Conservation (phyloP, 2,888 invertebrate genomes). For the Melieria omissa region DNA sequence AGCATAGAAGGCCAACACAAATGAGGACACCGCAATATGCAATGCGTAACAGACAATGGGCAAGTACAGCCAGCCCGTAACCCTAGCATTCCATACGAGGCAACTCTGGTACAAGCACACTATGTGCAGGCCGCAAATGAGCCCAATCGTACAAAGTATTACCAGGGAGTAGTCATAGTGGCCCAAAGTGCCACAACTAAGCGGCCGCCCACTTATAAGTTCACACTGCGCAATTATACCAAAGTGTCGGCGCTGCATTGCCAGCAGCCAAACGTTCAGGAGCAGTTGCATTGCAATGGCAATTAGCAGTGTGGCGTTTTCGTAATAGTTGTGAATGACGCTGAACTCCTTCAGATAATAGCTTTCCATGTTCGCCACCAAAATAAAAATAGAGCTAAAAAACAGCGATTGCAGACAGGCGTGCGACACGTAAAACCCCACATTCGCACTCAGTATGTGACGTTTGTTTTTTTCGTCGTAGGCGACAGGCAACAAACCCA, state of each 20-base stretch:
- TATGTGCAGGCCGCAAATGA: not conserved
- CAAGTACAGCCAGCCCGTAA: not conserved
- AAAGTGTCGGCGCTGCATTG: conserved; percentile 47
- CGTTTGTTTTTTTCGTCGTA: conserved; percentile 41
- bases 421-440: conserved; percentile 48
- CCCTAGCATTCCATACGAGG: not conserved
- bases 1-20: conserved; percentile 48
- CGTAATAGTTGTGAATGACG: conserved; percentile 51
- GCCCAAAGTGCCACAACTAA: conserved; percentile 2
- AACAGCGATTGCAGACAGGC: conserved; percentile 45
- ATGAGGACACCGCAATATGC: conserved; percentile 32
- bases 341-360: conserved; percentile 43
- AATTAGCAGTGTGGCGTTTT: conserved; percentile 47
- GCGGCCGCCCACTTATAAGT: conserved; percentile 33
- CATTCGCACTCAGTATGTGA: conserved; percentile 44
- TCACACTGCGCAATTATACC: conserved; percentile 48
- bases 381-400: conserved; percentile 38
- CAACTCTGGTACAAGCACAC: not conserved
- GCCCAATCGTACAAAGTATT: not conserved
- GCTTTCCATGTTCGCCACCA: conserved; percentile 41
- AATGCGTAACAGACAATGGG: conserved; percentile 44
- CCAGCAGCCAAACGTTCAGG: conserved; percentile 52
- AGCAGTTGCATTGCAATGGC: conserved; percentile 45
- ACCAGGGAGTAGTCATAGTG: conserved; percentile 12
- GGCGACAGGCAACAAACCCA: conserved; percentile 40